These are phyloP conservation scores for Brachionus koreanus DNA, from an alignment of 1,140 invertebrate species.

Conservation along the genomic window DNA sequence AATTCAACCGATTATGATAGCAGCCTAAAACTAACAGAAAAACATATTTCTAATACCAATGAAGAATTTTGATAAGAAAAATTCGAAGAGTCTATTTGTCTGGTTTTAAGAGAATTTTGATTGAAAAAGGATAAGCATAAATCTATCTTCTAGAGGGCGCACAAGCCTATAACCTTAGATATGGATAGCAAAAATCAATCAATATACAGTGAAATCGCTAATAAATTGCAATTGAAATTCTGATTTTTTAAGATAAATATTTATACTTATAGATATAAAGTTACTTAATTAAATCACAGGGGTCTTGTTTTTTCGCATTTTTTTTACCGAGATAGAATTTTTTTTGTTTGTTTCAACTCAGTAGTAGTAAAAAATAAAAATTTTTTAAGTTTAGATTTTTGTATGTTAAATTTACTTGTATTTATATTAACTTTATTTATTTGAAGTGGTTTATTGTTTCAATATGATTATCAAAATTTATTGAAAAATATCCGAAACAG, in stretches of 20 bases:
- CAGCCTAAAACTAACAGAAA: neutral
- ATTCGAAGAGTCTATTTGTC: neutral
- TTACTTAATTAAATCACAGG: constrained; percentile 12
- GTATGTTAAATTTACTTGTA: neutral
- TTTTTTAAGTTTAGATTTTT: neutral
- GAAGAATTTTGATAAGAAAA: neutral
- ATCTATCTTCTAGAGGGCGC: neutral
- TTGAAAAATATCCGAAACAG: neutral
- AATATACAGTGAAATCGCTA: neutral
- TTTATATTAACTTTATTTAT: neutral
- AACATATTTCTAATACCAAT: neutral
- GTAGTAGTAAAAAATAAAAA: neutral
- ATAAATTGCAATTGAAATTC: neutral
- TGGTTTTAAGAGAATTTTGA: constrained; percentile 29
- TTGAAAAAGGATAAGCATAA: constrained; percentile 11
- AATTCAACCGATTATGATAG: neutral
- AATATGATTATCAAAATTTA: constrained; percentile 1
- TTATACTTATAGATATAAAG: constrained; percentile 29
- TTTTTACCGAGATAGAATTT: neutral
- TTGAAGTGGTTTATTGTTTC: constrained; percentile 32
- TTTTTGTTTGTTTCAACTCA: neutral
- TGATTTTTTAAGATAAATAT: constrained; percentile 31
- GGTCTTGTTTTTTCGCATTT: neutral
- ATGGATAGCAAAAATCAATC: constrained; percentile 14
- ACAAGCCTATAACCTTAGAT: neutral